Percentiles rank a stretch among this genome's conserved stretches.
Evolutionary conservation across 2,888 invertebrate species (phyloP).

Genomic region (Yponomeuta sedellus): DNA sequence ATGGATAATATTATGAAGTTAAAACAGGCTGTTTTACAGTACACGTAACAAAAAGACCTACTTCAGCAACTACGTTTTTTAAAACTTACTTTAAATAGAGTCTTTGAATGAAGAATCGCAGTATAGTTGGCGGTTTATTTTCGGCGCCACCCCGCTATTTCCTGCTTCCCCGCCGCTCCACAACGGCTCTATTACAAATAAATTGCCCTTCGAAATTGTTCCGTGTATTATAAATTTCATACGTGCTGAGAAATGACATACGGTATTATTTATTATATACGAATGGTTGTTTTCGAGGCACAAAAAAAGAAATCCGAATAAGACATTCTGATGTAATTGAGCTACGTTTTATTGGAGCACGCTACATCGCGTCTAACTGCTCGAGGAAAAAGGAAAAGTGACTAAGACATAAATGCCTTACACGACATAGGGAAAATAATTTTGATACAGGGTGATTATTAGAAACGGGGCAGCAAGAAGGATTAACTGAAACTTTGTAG

Average conservation of each 20-base stretch:
- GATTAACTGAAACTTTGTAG: not conserved
- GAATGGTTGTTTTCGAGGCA: slow-evolving; percentile 46
- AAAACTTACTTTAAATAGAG: not conserved
- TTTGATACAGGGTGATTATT: slow-evolving; percentile 1
- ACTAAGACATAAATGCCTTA: not conserved
- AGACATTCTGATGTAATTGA: slow-evolving; percentile 74
- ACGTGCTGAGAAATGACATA: slow-evolving; percentile 77
- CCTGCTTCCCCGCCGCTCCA: slow-evolving; percentile 34
- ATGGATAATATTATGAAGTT: no score
- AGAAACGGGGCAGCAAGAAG: not conserved
- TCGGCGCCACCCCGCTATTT: slow-evolving; percentile 27
- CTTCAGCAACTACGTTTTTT: not conserved
- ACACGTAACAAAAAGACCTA: no score
- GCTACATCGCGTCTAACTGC: slow-evolving; percentile 34
- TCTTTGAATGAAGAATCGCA: not conserved
- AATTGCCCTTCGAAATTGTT: slow-evolving; percentile 69
- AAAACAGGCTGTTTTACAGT: no score
- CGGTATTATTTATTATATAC: slow-evolving; percentile 70
- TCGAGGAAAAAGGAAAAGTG: not conserved
- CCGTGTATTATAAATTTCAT: slow-evolving; percentile 74
- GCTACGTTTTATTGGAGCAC: slow-evolving; percentile 56
- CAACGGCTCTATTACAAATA: slow-evolving; percentile 70
- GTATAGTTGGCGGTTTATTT: slow-evolving; percentile 1
- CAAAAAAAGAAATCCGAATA: slow-evolving; percentile 53
- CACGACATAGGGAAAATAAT: not conserved